Evolutionary conservation across 2,797 vertebrate species (phyloP), one percentile per base, ranked within the genome.

Genomic region (Harpagifer antarcticus): DNA sequence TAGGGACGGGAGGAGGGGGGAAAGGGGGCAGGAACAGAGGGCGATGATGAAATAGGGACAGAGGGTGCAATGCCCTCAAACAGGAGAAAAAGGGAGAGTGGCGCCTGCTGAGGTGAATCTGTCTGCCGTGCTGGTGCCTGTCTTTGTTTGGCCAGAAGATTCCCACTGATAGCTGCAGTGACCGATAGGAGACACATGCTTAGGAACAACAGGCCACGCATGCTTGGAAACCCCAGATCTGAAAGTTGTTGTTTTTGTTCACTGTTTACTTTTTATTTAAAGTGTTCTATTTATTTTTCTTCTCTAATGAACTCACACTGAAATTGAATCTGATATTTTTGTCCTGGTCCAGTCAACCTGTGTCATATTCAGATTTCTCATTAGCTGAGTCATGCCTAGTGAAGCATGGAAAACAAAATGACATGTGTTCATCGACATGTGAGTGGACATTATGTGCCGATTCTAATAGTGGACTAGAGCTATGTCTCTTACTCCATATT

Each of bases 101-200:
- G 91, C 94, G 93, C 93, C 94, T 90, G 86, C 84, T 73, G 89
- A 88, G 91, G 88, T 92, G 90, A 92, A 78, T 78, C 82, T 75
- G 90, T 69, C 89, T 54, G 88, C 83, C 93, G 5, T 11, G 20
- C 90, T 93, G 93, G 94, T 93, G 94, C 94, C 94, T 59, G 66
- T 6, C 56, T 94, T 80, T 96, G 93, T 95, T 95, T 95, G 93
- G 90, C 76, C 76, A 94, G 88, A 90, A 91, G 94, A 94, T 94
- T 74, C 68, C 68, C 16, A 31, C 81, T 89, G 94, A 95, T 95
- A 94, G 79, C 63, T 48, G 60, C 83, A 58, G 79, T 54, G 79
- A 71, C 82, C 74, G 67, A 23, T 7, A 62, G 76, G 56, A 72
- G 64, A 74, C 75, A 53, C 44, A 43, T 20, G 60, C 61, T 47